Percentiles rank a stretch among this genome's conserved stretches.
phyloP scores from a whole-genome alignment of 2,797 vertebrate genomes.

The Pipistrellus nathusii region DNA sequence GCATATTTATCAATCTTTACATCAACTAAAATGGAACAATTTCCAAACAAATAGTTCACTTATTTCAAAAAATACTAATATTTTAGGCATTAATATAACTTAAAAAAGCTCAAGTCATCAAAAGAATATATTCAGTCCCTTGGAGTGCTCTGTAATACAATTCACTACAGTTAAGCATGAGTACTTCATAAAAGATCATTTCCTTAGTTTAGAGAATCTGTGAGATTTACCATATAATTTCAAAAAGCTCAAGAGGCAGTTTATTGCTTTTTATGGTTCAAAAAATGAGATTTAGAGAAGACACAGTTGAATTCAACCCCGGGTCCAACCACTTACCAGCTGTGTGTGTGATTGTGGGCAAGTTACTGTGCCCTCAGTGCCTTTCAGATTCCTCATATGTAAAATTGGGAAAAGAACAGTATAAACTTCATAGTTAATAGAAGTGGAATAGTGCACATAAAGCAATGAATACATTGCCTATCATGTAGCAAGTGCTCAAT shows the following conservation, averaged over 20 bases:
- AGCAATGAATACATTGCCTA: neutral
- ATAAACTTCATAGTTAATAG: neutral
- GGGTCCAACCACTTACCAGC: neutral
- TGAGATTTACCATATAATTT: neutral
- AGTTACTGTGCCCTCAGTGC: neutral
- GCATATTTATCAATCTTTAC: neutral
- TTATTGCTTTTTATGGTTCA: neutral
- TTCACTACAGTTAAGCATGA: neutral
- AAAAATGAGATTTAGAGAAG: neutral
- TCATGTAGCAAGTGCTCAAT: neutral
- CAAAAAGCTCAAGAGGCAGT: neutral
- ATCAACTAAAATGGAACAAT: neutral
- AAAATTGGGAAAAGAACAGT: neutral
- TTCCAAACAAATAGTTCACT: neutral
- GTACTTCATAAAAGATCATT: neutral
- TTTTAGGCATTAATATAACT: neutral
- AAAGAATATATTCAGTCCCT: neutral
- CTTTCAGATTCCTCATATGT: constrained; percentile 6
- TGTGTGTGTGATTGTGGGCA: neutral
- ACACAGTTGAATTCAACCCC: neutral
- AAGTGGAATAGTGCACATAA: neutral
- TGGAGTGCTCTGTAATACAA: neutral
- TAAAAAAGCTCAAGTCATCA: neutral
- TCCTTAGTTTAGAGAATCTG: neutral
- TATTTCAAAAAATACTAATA: constrained; percentile 32